A percentile compares a stretch with the other conserved stretches of the same genome.
These are phyloP conservation scores for Seira sanloemensis DNA, from an alignment of 2,888 invertebrate species.

Conservation along the genomic window DNA sequence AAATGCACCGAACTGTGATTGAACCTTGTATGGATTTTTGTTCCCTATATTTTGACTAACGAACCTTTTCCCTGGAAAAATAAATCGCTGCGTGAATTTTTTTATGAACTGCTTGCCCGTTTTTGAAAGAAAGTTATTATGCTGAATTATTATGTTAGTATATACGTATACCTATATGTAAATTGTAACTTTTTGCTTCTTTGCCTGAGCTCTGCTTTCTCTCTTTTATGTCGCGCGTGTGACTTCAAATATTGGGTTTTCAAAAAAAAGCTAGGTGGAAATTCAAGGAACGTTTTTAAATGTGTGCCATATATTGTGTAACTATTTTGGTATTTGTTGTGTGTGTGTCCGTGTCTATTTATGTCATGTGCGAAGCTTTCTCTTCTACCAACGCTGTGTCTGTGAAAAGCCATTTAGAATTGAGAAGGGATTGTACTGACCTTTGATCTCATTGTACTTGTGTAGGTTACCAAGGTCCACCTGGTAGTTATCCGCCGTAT, in stretches of 20 bases:
- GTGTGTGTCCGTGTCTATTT: neutral
- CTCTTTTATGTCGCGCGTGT: neutral
- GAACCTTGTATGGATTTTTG: no score
- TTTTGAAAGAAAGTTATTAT: no score
- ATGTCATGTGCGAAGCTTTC: neutral
- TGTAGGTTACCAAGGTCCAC: slow-evolving; percentile 76
- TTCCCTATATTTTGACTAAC: no score
- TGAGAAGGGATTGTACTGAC: neutral
- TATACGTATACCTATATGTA: no score
- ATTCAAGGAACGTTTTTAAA: neutral
- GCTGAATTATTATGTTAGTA: no score
- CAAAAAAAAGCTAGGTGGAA: neutral
- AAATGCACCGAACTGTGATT: no score
- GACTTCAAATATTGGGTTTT: neutral
- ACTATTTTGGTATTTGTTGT: neutral
- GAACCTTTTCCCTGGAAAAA: no score
- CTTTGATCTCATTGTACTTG: slow-evolving; percentile 12
- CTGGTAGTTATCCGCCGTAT: slow-evolving; percentile 77
- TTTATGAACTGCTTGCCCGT: no score
- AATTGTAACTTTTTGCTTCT: no score
- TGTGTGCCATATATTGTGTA: no score
- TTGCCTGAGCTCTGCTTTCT: no score
- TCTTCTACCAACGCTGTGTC: neutral
- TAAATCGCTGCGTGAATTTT: no score
- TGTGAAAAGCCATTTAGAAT: neutral